These are phyloP conservation scores for Zaprionus taronus DNA, from an alignment of 1,140 invertebrate genomes.

Conservation along the genomic window DNA sequence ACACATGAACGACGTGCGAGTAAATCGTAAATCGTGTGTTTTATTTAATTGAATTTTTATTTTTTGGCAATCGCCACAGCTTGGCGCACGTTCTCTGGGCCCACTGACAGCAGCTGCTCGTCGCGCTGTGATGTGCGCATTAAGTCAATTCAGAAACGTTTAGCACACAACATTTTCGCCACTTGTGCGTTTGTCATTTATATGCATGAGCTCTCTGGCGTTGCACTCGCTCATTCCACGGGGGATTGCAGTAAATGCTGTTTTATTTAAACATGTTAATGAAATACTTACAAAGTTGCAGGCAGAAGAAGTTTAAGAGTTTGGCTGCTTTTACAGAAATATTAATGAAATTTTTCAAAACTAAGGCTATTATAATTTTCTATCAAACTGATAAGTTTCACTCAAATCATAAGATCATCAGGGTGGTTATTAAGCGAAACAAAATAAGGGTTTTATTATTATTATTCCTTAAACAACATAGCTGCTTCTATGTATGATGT, in stretches of 20 bases:
- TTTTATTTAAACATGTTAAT: background rate
- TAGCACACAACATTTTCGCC: slow-evolving; percentile 69
- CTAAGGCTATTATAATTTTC: background rate
- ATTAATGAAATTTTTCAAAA: background rate
- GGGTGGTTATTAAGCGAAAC: background rate
- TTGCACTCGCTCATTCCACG: no score
- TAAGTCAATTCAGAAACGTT: slow-evolving; percentile 77
- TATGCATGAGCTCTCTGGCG: slow-evolving; percentile 23
- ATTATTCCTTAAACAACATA: background rate
- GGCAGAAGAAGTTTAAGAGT: background rate
- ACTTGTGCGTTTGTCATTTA: slow-evolving; percentile 71
- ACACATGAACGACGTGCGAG: background rate
- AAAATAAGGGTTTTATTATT: background rate
- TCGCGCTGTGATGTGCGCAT: slow-evolving; percentile 45
- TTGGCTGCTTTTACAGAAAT: background rate
- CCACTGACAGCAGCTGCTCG: slow-evolving; percentile 40
- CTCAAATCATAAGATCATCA: background rate
- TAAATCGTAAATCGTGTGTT: slow-evolving; percentile 33
- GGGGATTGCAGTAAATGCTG: background rate
- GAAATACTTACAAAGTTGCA: background rate
- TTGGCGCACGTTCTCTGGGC: slow-evolving; percentile 71
- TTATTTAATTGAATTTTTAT: slow-evolving; percentile 72
- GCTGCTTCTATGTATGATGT: background rate
- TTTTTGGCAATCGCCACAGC: slow-evolving; percentile 70
- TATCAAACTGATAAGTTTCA: background rate